Evolutionary conservation across 2,797 vertebrate genomes (phyloP), one percentile per base, ranked within the genome.

Genomic region (Heteromormyrus szaboi): DNA sequence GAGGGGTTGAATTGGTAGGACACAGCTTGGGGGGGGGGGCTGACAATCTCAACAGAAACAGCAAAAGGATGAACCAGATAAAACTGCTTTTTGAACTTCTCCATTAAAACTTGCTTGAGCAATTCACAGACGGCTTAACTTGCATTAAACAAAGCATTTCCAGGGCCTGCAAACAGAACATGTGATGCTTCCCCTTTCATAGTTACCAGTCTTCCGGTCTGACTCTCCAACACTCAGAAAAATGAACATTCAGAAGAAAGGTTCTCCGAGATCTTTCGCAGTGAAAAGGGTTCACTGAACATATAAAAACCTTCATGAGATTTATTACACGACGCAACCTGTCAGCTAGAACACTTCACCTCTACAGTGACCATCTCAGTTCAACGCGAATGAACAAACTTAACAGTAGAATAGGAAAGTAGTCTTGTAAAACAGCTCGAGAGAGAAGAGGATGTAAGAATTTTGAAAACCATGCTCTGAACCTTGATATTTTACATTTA

Each of bases 401-500:
- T 37, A 72, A 72, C 65, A 72, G 65, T 12, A 37, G 65, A 72
- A 72, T 12, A 54, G 53, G 33, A 86, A 41, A 54, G 51, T 3
- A 46, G 17, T 46, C 41, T 44, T 46, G 11, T 44, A 19, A 65
- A 62, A 62, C 8, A 33, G 25, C 29, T 9, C 4, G 2, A 37
- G 44, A 33, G 9, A 87, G 56, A 86, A 87, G n/a, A 44, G 54
- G 25, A 44, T 76, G n/a, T 86, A 44, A 53, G 29, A 53, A 79
- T n/a, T 89, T 17, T 53, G 56, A 86, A 86, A 29, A 41, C 17
- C 54, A 86, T 46, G 41, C 2, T 17, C 22, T 46, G 46, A 50
- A 88, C 44, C 46, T 76, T 51, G 46, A 19, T 37, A 37, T 48
- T 89, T 91, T 93, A 94, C 94, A 94, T 94, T 94, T 93, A 93